phyloP scores from a whole-genome alignment of 2,797 vertebrate genomes.

The Numenius phaeopus region DNA sequence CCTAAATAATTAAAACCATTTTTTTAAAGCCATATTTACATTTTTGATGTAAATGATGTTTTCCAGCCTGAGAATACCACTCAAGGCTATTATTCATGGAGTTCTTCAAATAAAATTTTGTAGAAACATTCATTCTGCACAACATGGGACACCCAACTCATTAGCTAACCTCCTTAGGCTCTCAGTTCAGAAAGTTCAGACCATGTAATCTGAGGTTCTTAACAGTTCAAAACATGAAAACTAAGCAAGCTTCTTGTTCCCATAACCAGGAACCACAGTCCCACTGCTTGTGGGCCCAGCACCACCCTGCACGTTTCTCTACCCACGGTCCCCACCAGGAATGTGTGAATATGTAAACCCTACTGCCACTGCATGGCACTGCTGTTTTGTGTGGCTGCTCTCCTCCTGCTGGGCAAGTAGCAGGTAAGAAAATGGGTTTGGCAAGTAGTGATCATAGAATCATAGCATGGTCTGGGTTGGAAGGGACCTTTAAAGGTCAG shows the following conservation, averaged over 20 bases:
- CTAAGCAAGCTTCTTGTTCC: not conserved
- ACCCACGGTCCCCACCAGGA: not conserved
- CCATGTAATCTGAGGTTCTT: not conserved
- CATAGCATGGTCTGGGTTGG: not conserved
- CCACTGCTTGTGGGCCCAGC: not conserved
- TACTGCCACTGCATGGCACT: not conserved
- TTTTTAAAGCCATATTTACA: slow-evolving; percentile 6
- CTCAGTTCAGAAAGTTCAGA: not conserved
- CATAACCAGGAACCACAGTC: not conserved
- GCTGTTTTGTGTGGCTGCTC: not conserved
- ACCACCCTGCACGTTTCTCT: not conserved
- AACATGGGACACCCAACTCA: not conserved
- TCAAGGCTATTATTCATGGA: not conserved
- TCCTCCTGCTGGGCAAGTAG: not conserved
- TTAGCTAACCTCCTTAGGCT: not conserved
- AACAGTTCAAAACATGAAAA: slow-evolving; percentile 8
- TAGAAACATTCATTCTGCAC: not conserved
- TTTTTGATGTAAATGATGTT: not conserved
- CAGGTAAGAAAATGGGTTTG: not conserved
- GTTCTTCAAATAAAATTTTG: not conserved
- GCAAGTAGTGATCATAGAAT: not conserved
- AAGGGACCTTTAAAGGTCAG: not conserved
- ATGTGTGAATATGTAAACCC: not conserved
- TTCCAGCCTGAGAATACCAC: slow-evolving; percentile 1
- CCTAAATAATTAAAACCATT: not conserved